Base-by-base conservation (phyloP, 2,797 vertebrate species). In the Amblyraja radiata region DNA sequence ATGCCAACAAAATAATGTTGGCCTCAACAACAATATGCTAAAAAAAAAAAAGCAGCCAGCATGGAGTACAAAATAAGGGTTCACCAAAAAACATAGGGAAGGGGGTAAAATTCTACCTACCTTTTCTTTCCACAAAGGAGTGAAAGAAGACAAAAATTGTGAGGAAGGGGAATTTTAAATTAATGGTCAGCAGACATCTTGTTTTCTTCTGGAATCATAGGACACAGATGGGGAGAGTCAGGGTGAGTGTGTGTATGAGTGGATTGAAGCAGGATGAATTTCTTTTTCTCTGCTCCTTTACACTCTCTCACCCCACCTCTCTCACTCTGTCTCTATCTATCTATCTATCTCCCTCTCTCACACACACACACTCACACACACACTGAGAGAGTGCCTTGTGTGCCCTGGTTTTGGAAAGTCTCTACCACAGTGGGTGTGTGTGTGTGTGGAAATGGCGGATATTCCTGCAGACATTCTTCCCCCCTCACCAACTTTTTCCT, bases 111-210 rank as follows among this genome's bases (percentile, higher is more conserved):
- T 90, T 68, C 61, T 84, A 78, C 93, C 54, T 91, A 80, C 84
- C 93, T 93, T 93, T 65, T 73, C 21, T 23, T 46, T 39, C 32
- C 68, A 73, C 63, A 39, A 71, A 65, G 63, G 58, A 61, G 54
- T 84, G 93, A 93, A 54, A 73, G 77, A 93, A 80, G 23, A 21
- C 6, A 78, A 90, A 93, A 93, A 25, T 54, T 73, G 32, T 93
- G 5, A 54, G 46, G 46, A 46, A 4, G 46, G 81, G 93, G 90
- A 77, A 93, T 88, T 81, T 90, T 93, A 81, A 83, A 80, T 94
- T 93, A 80, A 68, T 93, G 93, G 91, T 65, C 61, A 88, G 83
- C 83, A 88, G 83, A 88, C 83, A 88, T 88, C 61, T 88, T 88
- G 83, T 88, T 88, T 88, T 88, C 83, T 61, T 65, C 58, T 25